Percentiles rank a stretch among this genome's conserved stretches.
Evolutionary conservation across 2,888 invertebrate genomes (phyloP).

Genomic region (Belgica antarctica): DNA sequence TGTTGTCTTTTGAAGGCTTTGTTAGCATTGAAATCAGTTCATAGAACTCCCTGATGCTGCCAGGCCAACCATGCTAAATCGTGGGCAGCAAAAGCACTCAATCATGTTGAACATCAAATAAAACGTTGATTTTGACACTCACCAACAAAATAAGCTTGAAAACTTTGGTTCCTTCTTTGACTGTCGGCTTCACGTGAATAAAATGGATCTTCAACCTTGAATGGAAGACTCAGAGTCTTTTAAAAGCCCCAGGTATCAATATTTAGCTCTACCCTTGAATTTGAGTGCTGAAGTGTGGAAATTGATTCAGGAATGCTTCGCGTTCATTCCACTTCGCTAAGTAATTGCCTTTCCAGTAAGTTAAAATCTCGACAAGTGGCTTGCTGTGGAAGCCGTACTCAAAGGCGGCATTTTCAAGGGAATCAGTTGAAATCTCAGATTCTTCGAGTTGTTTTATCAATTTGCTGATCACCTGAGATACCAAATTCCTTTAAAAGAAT

Average conservation of each 20-base stretch:
- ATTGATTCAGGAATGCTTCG: slow-evolving; percentile 69
- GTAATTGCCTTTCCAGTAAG: slow-evolving; percentile 77
- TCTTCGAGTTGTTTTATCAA: slow-evolving; percentile 60
- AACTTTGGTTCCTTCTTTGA: slow-evolving; percentile 55
- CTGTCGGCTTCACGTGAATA: slow-evolving; percentile 64
- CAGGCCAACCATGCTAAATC: slow-evolving; percentile 76
- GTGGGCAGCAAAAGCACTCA: not conserved
- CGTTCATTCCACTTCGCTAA: slow-evolving; percentile 65
- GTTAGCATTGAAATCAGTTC: slow-evolving; percentile 68
- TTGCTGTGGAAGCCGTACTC: slow-evolving; percentile 78
- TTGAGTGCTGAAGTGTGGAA: slow-evolving; percentile 71
- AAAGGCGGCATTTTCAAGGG: slow-evolving; percentile 68
- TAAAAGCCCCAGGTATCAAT: not conserved
- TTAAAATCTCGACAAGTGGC: slow-evolving; percentile 64
- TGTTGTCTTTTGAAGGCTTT: slow-evolving; percentile 57
- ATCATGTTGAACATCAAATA: not conserved
- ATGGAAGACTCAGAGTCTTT: not conserved
- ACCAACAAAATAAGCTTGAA: slow-evolving; percentile 66
- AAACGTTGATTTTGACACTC: not conserved
- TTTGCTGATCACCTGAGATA: slow-evolving; percentile 49
- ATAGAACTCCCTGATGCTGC: slow-evolving; percentile 76
- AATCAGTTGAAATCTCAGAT: slow-evolving; percentile 58
- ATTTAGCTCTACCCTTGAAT: slow-evolving; percentile 60
- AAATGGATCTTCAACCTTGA: slow-evolving; percentile 67
- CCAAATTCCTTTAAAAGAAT: not conserved